Evolutionary conservation across 2,113 vertebrate genomes (phyloP).

Genomic region (Oreochromis aureus): DNA sequence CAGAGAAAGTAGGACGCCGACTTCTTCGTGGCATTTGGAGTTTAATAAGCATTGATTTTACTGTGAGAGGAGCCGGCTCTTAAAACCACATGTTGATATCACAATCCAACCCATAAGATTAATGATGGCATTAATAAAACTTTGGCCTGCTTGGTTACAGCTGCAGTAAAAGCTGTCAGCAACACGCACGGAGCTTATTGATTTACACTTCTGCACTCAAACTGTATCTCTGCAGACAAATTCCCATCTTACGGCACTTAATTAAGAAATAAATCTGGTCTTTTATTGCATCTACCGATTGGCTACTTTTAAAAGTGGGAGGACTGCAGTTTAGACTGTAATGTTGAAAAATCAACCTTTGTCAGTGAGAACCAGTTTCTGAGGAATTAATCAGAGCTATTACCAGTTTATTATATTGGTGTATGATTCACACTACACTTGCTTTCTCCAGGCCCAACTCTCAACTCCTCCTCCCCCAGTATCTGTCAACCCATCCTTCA

Average conservation of each 20-base stretch:
- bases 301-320: not conserved
- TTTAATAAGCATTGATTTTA: slow-evolving; percentile 17
- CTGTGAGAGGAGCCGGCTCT: not conserved
- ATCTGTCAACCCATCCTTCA: not conserved
- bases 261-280: not conserved
- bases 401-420: not conserved
- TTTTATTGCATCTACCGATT: not conserved
- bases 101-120: not conserved
- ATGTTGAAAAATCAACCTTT: not conserved
- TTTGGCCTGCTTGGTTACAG: not conserved
- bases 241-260: not conserved
- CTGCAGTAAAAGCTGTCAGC: not conserved
- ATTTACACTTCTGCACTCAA: not conserved
- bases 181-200: not conserved
- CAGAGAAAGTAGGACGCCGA: not conserved
- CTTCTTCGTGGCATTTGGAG: not conserved
- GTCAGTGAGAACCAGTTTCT: not conserved
- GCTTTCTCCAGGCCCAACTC: not conserved
- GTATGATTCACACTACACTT: not conserved
- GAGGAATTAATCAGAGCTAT: not conserved
- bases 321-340: not conserved
- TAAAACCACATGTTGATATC: not conserved
- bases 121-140: slow-evolving; percentile 16
- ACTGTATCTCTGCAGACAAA: not conserved
- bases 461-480: not conserved